Evolutionary conservation across 2,888 invertebrate genomes (phyloP).

Genomic region (Limenitis arthemis): DNA sequence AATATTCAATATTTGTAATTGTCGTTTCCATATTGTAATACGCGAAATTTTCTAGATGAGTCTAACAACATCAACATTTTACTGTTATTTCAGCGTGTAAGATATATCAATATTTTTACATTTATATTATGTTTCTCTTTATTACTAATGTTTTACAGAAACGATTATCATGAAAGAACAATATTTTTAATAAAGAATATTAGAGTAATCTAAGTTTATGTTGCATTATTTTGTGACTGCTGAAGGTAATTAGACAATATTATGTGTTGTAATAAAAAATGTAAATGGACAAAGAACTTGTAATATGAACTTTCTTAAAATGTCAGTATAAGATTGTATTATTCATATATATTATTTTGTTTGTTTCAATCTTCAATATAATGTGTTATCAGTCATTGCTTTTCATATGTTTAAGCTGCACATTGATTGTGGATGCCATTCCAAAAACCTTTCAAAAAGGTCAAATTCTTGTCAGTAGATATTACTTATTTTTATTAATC

Average conservation of each 20-base stretch:
- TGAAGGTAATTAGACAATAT: background rate
- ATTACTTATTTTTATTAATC: slow-evolving; percentile 49
- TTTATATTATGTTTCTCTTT: no score
- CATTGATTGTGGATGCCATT: slow-evolving; percentile 58
- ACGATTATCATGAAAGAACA: no score
- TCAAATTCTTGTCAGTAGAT: slow-evolving; percentile 69
- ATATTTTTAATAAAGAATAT: no score
- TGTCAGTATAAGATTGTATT: background rate
- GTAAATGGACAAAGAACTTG: no score
- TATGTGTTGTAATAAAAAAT: background rate
- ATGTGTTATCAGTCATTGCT: slow-evolving; percentile 20
- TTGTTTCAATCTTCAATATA: slow-evolving; percentile 10
- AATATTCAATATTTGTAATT: slow-evolving; percentile 18
- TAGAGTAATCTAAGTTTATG: no score
- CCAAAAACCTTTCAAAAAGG: slow-evolving; percentile 67
- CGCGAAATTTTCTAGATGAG: slow-evolving; percentile 5
- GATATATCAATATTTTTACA: no score
- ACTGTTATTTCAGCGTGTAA: slow-evolving; percentile 6
- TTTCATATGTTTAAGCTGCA: slow-evolving; percentile 32
- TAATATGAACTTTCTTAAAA: background rate
- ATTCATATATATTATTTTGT: slow-evolving; percentile 2
- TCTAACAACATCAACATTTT: slow-evolving; percentile 5
- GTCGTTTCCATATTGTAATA: slow-evolving; percentile 9
- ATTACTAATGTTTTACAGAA: no score
- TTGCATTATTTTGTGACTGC: no score